Percentiles rank a stretch among this genome's conserved stretches.
Conservation (phyloP, 2,797 vertebrate species). For the Lates japonicus region DNA sequence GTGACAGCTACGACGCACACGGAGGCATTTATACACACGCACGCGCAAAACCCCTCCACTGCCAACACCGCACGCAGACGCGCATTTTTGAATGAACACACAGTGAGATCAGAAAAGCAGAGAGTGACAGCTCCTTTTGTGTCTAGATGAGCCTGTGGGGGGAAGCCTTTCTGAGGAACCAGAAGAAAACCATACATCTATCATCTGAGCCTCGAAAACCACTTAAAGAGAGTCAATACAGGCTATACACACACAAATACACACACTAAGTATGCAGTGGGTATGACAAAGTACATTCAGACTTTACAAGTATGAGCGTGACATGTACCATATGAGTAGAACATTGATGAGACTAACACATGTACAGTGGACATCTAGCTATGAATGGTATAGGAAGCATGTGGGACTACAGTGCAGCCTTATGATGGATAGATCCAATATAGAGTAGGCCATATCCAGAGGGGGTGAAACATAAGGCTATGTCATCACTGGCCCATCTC, state of each 20-base stretch:
- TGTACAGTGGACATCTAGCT: constrained; percentile 65
- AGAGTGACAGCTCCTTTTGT: constrained; percentile 78
- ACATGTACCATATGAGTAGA: constrained; percentile 65
- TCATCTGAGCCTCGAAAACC: constrained; percentile 71
- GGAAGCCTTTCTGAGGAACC: constrained; percentile 58
- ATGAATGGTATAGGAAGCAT: constrained; percentile 63
- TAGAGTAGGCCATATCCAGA: constrained; percentile 69
- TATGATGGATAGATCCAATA: constrained; percentile 81
- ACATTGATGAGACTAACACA: constrained; percentile 76
- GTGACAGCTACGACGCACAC: constrained; percentile 79
- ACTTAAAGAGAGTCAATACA: constrained; percentile 72
- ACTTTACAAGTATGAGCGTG: constrained; percentile 69
- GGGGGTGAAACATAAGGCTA: constrained; percentile 80
- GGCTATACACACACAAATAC: constrained; percentile 37
- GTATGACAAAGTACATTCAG: constrained; percentile 73
- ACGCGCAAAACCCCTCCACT: constrained; percentile 25
- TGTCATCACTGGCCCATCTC: constrained; percentile 79
- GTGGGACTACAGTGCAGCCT: constrained; percentile 54
- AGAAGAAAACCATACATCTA: constrained; percentile 69
- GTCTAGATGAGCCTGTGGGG: constrained; percentile 61
- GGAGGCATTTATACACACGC: constrained; percentile 51
- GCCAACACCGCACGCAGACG: constrained; percentile 32
- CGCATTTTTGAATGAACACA: constrained; percentile 64
- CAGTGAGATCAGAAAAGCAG: constrained; percentile 72
- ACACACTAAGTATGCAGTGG: constrained; percentile 51